Evolutionary conservation across 2,113 vertebrate genomes (phyloP), one percentile per base, ranked within the genome.

Genomic region (Carollia perspicillata): DNA sequence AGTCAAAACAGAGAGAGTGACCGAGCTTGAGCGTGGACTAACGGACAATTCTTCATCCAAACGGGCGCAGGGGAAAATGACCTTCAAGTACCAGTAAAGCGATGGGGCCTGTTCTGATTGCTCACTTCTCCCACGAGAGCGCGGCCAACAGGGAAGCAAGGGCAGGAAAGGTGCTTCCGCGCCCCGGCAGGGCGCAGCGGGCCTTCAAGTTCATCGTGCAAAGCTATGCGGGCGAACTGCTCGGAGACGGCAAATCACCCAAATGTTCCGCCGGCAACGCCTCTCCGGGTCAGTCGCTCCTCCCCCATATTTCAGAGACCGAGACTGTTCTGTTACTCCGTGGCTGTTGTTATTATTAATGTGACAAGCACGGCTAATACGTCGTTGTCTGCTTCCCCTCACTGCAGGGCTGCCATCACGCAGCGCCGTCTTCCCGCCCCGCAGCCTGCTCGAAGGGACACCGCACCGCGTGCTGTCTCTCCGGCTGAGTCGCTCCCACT

Each of bases 31-130:
- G 96, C 81, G 95, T 98, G 95, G 80, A 96, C 95, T 98, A 98
- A 98, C 95, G 95, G 96, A 89, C 79, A 92, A 97, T 96, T 97
- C 95, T 97, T 98, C 97, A 97, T 96, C 96, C 94, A 96, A 98
- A 95, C 83, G 98, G 91, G 97, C 94, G 88, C 93, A 92, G 35
- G 8, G 23, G 71, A 96, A 98, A 98, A 95, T 95, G 97, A 81
- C 96, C 86, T 96, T 98, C 83, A 78, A 95, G 92, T 97, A 97
- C 90, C 75, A 95, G 95, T 95, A 97, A 98, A 98, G 97, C 96
- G 97, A 98, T 95, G 79, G 80, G 85, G 72, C 87, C 79, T 96
- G 42, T 87, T 97, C 88, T 80, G 92, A 95, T 96, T 98, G 96
- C 90, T 97, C 97, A 69, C 95, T 96, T 66, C 89, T 85, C 26